Conservation (phyloP, 2,797 vertebrate genomes). For the Malurus splendens region DNA sequence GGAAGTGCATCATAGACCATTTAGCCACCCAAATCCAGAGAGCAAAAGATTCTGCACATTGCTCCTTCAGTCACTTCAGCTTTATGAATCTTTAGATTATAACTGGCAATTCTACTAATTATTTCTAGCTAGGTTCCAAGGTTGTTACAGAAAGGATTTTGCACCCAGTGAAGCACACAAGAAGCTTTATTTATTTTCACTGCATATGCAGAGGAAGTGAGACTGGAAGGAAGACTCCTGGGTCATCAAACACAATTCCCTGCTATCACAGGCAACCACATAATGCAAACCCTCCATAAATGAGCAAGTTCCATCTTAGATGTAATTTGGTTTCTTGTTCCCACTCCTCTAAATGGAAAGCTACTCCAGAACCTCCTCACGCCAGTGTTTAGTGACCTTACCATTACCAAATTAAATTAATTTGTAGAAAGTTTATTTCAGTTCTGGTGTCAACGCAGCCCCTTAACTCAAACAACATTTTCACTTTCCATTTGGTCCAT, state of each 20-base stretch:
- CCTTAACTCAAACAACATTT: neutral
- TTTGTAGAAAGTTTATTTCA: neutral
- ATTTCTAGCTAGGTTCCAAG: neutral
- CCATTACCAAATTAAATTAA: neutral
- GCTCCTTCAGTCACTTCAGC: neutral
- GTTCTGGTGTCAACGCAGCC: neutral
- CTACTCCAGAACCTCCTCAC: neutral
- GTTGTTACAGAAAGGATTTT: neutral
- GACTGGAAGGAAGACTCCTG: neutral
- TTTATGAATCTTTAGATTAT: neutral
- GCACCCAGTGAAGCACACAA: neutral
- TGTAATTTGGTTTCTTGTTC: neutral
- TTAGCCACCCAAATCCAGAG: neutral
- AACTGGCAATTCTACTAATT: neutral
- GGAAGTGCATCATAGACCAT: neutral
- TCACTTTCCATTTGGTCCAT: neutral
- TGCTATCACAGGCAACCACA: neutral
- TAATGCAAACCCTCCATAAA: neutral
- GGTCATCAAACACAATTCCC: neutral
- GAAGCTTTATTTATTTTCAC: constrained; percentile 19
- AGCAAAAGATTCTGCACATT: neutral
- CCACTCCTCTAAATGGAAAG: neutral
- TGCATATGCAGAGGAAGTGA: neutral
- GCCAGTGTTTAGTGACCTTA: neutral
- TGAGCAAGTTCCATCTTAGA: neutral